These are phyloP conservation scores for Lineus longissimus DNA, from an alignment of 1,140 invertebrate species.

Conservation along the genomic window DNA sequence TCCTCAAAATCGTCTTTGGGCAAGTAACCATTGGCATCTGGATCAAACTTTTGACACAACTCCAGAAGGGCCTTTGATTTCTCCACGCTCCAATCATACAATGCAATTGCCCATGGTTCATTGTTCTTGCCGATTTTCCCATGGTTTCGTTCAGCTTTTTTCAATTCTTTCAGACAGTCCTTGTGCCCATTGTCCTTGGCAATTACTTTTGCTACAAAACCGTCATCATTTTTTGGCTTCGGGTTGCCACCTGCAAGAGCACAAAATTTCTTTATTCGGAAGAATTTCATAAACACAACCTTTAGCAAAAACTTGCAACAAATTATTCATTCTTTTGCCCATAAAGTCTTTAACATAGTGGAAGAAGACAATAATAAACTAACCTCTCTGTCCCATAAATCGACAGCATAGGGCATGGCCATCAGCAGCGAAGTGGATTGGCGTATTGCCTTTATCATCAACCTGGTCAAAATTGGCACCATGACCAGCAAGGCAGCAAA, in stretches of 20 bases:
- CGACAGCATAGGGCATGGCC: slow-evolving; percentile 48
- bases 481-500: slow-evolving; percentile 44
- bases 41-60: slow-evolving; percentile 42
- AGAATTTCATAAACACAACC: background rate
- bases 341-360: no score
- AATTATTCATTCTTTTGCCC: background rate
- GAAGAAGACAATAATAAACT: slow-evolving; percentile 1
- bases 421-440: slow-evolving; percentile 47
- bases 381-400: slow-evolving; percentile 51
- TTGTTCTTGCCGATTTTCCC: slow-evolving; percentile 50
- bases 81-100: slow-evolving; percentile 51
- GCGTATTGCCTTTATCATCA: slow-evolving; percentile 46
- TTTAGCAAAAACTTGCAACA: background rate
- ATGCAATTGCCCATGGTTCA: slow-evolving; percentile 47
- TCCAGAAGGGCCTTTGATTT: slow-evolving; percentile 38
- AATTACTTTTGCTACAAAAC: slow-evolving; percentile 39
- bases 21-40: slow-evolving; percentile 40
- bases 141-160: slow-evolving; percentile 52
- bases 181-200: slow-evolving; percentile 53
- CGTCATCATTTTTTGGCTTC: slow-evolving; percentile 52
- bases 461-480: slow-evolving; percentile 50
- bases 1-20: slow-evolving; percentile 41
- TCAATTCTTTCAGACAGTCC: slow-evolving; percentile 48
- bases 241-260: slow-evolving; percentile 50
- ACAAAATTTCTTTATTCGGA: background rate